A percentile compares a stretch with the other conserved stretches of the same genome.
These are phyloP conservation scores for Drosophila mauritiana DNA, from an alignment of 1,140 invertebrate species.

Conservation along the genomic window DNA sequence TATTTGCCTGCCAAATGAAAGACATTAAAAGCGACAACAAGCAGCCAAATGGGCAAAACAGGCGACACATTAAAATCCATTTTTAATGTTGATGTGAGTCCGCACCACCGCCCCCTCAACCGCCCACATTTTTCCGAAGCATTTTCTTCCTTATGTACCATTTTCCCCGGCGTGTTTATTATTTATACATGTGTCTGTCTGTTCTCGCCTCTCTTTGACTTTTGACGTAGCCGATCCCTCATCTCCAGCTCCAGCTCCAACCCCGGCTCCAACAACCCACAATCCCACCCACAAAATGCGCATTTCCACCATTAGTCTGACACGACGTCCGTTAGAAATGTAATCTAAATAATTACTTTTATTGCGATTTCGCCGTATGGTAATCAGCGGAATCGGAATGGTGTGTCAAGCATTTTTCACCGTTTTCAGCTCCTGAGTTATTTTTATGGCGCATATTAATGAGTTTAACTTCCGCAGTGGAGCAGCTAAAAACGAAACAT, in stretches of 20 bases:
- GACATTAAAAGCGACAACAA: conserved; percentile 75
- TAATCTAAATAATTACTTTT: conserved; percentile 77
- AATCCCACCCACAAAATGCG: background rate
- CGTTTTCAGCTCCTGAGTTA: background rate
- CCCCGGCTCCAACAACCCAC: background rate
- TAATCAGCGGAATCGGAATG: conserved; percentile 36
- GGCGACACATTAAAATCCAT: conserved; percentile 79
- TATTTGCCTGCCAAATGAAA: conserved; percentile 64
- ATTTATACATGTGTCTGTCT: conserved; percentile 54
- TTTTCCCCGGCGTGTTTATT: conserved; percentile 22
- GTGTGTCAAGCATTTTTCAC: background rate
- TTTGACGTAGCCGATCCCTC: conserved; percentile 15
- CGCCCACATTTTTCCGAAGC: background rate
- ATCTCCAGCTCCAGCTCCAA: background rate
- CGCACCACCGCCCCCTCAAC: conserved; percentile 6
- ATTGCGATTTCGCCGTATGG: conserved; percentile 64
- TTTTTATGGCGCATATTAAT: background rate
- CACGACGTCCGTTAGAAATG: conserved; percentile 61
- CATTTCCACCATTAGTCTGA: conserved; percentile 15
- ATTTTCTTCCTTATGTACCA: conserved; percentile 36
- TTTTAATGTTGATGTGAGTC: conserved; percentile 74
- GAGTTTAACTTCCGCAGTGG: background rate
- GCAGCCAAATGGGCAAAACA: conserved; percentile 63
- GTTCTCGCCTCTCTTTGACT: conserved; percentile 32
- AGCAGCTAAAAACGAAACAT: too few relatives aligned